Evolutionary conservation across 37 sponge, comb jelly and placozoan genomes (phyloP).

Genomic region (Spongilla lacustris): DNA sequence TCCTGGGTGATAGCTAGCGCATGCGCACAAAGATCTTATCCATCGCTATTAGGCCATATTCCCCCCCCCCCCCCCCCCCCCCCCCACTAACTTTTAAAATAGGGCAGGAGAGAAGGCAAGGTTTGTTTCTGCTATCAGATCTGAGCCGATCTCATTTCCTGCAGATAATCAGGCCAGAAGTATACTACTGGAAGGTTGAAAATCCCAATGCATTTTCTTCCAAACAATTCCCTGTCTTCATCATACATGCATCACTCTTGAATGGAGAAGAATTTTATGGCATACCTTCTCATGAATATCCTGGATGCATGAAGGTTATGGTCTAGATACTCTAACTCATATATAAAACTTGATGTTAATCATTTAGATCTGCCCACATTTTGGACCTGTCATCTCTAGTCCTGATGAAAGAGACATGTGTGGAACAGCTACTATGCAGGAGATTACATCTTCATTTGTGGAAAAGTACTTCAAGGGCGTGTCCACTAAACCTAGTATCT

Average conservation of each 20-base stretch:
- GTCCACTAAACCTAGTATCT: constrained; percentile 42
- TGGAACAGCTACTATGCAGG: background rate
- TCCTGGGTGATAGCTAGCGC: too few relatives aligned
- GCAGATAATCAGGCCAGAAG: constrained; percentile 56
- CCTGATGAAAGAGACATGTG: constrained; percentile 53
- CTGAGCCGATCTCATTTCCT: too few relatives aligned
- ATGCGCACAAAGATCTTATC: too few relatives aligned
- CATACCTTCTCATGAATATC: constrained; percentile 78
- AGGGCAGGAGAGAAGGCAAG: too few relatives aligned
- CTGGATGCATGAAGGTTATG: constrained; percentile 82
- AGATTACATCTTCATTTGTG: background rate
- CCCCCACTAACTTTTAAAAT: too few relatives aligned
- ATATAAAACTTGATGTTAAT: too few relatives aligned
- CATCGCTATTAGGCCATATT: too few relatives aligned
- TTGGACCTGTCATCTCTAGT: constrained; percentile 6
- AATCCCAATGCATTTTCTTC: constrained; percentile 28
- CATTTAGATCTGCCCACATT: constrained; percentile 29
- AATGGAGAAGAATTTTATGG: constrained; percentile 41
- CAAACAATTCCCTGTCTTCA: constrained; percentile 61
- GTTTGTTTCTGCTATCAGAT: too few relatives aligned
- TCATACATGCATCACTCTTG: background rate
- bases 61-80: too few relatives aligned
- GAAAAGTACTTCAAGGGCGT: constrained; percentile 25
- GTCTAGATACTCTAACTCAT: background rate
- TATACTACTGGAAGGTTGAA: constrained; percentile 68